These are phyloP conservation scores for Huso huso DNA, from an alignment of 2,797 vertebrate species.

Conservation along the genomic window DNA sequence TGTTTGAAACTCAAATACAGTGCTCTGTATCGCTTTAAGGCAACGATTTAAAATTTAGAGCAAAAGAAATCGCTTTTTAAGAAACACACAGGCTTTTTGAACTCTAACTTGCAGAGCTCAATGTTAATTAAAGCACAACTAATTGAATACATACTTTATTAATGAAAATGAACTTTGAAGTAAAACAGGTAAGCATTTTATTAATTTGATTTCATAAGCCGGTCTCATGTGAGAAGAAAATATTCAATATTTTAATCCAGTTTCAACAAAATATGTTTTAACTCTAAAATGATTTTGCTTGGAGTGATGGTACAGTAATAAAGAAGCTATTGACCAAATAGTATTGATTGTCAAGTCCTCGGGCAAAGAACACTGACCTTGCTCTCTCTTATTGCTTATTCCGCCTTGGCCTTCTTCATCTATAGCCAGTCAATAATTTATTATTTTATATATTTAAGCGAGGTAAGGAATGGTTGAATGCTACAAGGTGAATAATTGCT, in stretches of 20 bases:
- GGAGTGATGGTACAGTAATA: conserved; percentile 95
- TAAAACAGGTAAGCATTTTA: conserved; percentile 53
- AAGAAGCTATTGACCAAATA: conserved; percentile 99
- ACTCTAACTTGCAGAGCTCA: too few species aligned
- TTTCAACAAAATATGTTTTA: conserved; percentile 92
- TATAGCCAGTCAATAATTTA: conserved; percentile 94
- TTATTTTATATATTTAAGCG: conserved; percentile 98
- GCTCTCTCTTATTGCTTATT: conserved; percentile 86
- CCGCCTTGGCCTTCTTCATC: conserved; percentile 76
- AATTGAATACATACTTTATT: background rate
- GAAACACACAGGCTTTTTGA: too few species aligned
- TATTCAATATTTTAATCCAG: conserved; percentile 77
- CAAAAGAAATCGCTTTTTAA: too few species aligned
- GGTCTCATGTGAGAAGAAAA: conserved; percentile 54
- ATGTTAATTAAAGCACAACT: too few species aligned
- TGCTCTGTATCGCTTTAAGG: too few species aligned
- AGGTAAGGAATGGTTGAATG: conserved; percentile 73
- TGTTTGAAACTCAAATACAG: too few species aligned
- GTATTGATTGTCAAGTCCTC: conserved; percentile 97
- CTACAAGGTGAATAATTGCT: conserved; percentile 85
- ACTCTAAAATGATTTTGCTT: conserved; percentile 95
- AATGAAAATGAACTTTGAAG: background rate
- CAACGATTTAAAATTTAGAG: too few species aligned
- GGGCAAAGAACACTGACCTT: conserved; percentile 93
- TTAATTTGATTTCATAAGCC: conserved; percentile 70